Percentiles rank a stretch among this genome's conserved stretches.
phyloP scores from a whole-genome alignment of 2,113 vertebrate genomes.

The Leucoraja erinaceus region DNA sequence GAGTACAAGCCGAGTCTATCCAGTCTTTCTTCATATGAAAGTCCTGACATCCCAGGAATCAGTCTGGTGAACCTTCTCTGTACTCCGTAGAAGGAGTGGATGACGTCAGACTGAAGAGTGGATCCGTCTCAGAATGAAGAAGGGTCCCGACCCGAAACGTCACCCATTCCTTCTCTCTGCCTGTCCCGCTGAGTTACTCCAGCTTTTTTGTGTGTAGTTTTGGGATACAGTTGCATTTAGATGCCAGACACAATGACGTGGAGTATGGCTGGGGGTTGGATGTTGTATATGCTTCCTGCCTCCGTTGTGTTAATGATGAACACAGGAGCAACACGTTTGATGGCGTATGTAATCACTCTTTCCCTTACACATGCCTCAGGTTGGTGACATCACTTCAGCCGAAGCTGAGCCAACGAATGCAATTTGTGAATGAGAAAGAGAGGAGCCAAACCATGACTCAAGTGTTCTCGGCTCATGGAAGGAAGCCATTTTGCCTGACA shows the following conservation, averaged over 20 bases:
- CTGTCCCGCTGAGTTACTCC: no score
- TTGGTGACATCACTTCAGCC: background rate
- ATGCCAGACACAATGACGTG: background rate
- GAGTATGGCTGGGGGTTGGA: background rate
- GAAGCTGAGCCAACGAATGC: background rate
- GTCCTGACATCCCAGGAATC: no score
- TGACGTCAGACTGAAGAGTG: no score
- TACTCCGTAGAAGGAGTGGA: no score
- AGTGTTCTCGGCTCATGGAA: background rate
- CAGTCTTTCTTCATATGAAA: no score
- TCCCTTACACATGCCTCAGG: background rate
- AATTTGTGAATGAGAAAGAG: constrained; percentile 3
- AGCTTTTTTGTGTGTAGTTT: no score
- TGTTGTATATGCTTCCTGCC: background rate
- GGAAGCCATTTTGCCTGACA: background rate
- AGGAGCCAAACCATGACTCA: background rate
- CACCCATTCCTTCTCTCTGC: no score
- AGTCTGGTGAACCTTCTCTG: no score
- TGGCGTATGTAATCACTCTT: background rate
- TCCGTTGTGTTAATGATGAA: background rate
- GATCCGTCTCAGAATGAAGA: no score
- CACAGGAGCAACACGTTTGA: background rate
- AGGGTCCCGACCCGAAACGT: no score
- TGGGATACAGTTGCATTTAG: no score
- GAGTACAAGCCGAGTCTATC: no score